phyloP scores from a whole-genome alignment of 2,113 vertebrate genomes.

The Chaenogobius annularis region DNA sequence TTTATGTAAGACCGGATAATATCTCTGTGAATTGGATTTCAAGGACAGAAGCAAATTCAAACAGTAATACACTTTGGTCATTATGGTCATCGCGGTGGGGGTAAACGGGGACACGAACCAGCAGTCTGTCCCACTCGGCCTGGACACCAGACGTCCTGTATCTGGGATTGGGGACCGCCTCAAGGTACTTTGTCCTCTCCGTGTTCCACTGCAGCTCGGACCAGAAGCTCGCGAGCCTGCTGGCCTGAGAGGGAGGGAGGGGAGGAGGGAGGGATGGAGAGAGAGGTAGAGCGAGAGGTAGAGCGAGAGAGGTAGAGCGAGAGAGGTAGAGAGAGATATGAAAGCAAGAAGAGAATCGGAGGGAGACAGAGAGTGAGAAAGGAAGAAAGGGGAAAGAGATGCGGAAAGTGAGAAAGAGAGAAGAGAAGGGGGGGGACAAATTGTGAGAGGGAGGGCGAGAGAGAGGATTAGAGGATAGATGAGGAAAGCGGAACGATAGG shows the following conservation, averaged over 20 bases:
- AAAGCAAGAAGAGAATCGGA: too few relatives aligned
- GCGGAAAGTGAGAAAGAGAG: too few relatives aligned
- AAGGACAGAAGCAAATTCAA: constrained; percentile 5
- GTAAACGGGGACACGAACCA: constrained; percentile 26
- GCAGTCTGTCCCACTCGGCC: constrained; percentile 78
- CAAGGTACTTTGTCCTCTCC: constrained; percentile 82
- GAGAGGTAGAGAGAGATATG: too few relatives aligned
- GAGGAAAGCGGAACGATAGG: too few relatives aligned
- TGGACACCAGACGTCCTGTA: constrained; percentile 77
- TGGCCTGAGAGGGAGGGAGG: constrained; percentile 59
- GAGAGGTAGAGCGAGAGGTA: not conserved
- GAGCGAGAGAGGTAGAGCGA: not conserved
- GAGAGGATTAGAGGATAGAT: not conserved
- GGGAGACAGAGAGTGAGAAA: too few relatives aligned
- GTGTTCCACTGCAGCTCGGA: constrained; percentile 84
- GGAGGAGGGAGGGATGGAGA: not conserved
- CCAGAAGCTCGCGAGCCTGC: constrained; percentile 86
- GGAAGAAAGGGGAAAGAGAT: too few relatives aligned
- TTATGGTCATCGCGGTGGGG: not conserved
- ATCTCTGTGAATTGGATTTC: constrained; percentile 1
- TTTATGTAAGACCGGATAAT: constrained; percentile 1
- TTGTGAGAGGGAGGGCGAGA: not conserved
- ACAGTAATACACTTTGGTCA: constrained; percentile 36
- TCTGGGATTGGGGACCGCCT: constrained; percentile 77
- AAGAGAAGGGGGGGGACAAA: too few relatives aligned